These are phyloP conservation scores for Saguinus midas DNA, from an alignment of 2,113 vertebrate species.

Conservation along the genomic window DNA sequence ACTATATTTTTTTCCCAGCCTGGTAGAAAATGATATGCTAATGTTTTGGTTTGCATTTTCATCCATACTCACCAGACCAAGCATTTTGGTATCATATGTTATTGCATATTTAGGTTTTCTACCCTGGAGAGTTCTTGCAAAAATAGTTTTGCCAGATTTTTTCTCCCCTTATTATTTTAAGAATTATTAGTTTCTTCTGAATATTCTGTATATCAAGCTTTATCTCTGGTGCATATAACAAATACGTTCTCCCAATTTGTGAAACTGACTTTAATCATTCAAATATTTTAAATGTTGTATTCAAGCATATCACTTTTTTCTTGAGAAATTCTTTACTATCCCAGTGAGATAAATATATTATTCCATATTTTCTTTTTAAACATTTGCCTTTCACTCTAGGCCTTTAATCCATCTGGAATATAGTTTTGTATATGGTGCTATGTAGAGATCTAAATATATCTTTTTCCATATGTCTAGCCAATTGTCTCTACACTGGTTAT, in stretches of 20 bases:
- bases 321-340: neutral
- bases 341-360: neutral
- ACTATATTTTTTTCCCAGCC: accelerated
- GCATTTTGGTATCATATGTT: accelerated
- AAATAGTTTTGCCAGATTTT: neutral
- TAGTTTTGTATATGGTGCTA: slow-evolving; percentile 2
- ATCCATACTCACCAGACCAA: neutral
- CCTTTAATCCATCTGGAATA: slow-evolving; percentile 51
- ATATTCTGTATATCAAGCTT: neutral
- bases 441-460: slow-evolving; percentile 10
- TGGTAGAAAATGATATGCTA: accelerated
- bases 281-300: neutral
- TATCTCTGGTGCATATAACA: accelerated
- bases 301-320: neutral
- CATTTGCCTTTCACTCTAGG: neutral
- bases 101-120: neutral
- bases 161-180: neutral
- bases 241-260: neutral
- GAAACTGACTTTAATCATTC: neutral
- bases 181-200: neutral
- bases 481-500: neutral
- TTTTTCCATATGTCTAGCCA: slow-evolving; percentile 39
- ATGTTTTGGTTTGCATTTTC: accelerated
- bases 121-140: neutral
- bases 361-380: neutral